A percentile compares a stretch with the other conserved stretches of the same genome.
Evolutionary conservation across 2,888 invertebrate species (phyloP).

Genomic region (Ptychoptera contaminata): DNA sequence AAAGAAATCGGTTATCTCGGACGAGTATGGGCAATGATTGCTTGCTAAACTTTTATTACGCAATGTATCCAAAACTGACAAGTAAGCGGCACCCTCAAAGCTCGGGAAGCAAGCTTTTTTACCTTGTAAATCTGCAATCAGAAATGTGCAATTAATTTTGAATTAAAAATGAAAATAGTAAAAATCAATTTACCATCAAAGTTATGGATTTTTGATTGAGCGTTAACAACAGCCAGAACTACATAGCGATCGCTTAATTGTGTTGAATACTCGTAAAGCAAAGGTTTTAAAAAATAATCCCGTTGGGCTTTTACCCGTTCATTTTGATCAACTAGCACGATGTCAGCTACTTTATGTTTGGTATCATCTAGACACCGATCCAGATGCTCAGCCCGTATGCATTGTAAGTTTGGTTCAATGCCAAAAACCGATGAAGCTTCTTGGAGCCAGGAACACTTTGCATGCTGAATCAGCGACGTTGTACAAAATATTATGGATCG

Average conservation of each 20-base stretch:
- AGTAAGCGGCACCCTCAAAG: slow-evolving; percentile 58
- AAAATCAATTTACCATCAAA: neutral
- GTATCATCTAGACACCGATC: slow-evolving; percentile 55
- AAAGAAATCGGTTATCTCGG: slow-evolving; percentile 33
- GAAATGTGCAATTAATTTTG: no score
- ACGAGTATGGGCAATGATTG: slow-evolving; percentile 16
- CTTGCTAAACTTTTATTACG: slow-evolving; percentile 31
- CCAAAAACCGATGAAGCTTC: slow-evolving; percentile 60
- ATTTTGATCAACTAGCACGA: slow-evolving; percentile 56
- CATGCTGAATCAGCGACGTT: slow-evolving; percentile 47
- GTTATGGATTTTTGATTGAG: slow-evolving; percentile 34
- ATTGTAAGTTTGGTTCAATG: slow-evolving; percentile 64
- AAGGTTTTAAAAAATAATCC: slow-evolving; percentile 29
- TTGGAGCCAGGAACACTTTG: slow-evolving; percentile 66
- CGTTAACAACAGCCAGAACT: slow-evolving; percentile 50
- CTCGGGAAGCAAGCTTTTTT: slow-evolving; percentile 65
- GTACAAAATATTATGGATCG: slow-evolving; percentile 50
- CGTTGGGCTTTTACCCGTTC: slow-evolving; percentile 51
- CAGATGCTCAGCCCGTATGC: slow-evolving; percentile 42
- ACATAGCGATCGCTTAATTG: slow-evolving; percentile 27
- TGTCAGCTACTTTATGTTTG: slow-evolving; percentile 45
- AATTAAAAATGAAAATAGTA: no score
- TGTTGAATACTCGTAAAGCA: slow-evolving; percentile 23
- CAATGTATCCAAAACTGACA: slow-evolving; percentile 37
- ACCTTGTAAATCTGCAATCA: slow-evolving; percentile 47